Percentiles rank a stretch among this genome's conserved stretches.
phyloP scores from a whole-genome alignment of 2,113 vertebrate genomes.

The Centropus unirufus region DNA sequence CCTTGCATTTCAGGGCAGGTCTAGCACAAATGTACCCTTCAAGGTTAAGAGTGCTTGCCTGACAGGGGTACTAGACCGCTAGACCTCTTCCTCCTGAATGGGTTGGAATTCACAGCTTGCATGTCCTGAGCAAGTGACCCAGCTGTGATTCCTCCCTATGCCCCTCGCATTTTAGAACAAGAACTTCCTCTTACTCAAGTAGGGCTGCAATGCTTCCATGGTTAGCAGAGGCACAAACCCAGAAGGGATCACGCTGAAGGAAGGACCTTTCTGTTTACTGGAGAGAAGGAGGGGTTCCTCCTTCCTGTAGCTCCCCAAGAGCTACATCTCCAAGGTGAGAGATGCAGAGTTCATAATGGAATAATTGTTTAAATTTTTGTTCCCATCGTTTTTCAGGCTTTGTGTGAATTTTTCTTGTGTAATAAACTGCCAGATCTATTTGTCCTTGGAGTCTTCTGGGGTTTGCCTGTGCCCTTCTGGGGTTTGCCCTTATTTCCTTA shows the following conservation, averaged over 20 bases:
- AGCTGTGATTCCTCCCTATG: background rate
- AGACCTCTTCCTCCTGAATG: background rate
- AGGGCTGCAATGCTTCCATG: background rate
- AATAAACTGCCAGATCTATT: background rate
- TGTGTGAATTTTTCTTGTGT: background rate
- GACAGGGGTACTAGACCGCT: background rate
- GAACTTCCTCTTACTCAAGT: background rate
- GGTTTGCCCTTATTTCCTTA: background rate
- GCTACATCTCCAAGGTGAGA: rapidly evolving
- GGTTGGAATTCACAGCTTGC: background rate
- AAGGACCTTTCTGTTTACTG: background rate
- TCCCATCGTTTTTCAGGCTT: background rate
- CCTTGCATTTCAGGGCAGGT: background rate
- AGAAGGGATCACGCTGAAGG: background rate
- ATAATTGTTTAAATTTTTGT: background rate
- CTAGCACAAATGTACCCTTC: background rate
- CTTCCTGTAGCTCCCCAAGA: background rate
- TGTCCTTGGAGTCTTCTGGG: background rate
- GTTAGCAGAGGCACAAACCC: background rate
- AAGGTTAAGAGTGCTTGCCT: background rate
- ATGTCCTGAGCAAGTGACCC: background rate
- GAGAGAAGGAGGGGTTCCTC: background rate
- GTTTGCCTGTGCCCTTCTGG: background rate
- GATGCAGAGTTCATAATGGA: background rate
- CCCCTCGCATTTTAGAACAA: background rate